Percentiles rank a stretch among this genome's conserved stretches.
Conservation (phyloP, 1,140 invertebrate genomes). For the Zaprionus gabonicus region DNA sequence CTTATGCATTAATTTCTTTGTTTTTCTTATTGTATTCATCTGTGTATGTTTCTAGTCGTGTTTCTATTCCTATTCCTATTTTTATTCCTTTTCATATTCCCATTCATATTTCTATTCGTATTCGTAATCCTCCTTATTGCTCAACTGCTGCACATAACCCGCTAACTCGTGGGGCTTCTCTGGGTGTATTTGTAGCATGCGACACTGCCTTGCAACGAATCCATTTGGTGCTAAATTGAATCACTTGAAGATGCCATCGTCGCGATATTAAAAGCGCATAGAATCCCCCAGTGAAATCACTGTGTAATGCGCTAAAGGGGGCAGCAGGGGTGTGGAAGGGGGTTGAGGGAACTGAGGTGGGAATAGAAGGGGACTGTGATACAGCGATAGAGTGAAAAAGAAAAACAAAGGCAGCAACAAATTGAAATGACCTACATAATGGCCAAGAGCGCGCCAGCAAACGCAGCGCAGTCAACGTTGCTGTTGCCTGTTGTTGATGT, state of each 20-base stretch:
- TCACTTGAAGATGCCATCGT: conserved; percentile 75
- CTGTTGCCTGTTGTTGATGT: conserved; percentile 25
- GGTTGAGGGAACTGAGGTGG: not conserved
- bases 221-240: conserved; percentile 81
- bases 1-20: not conserved
- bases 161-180: conserved; percentile 9
- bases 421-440: conserved; percentile 57
- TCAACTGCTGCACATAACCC: conserved; percentile 13
- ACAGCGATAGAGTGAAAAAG: conserved; percentile 23
- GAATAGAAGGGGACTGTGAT: not conserved
- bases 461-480: conserved; percentile 30
- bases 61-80: not conserved
- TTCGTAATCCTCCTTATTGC: not conserved
- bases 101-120: not conserved
- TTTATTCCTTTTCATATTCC: not conserved
- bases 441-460: conserved; percentile 47
- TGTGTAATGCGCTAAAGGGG: conserved; percentile 12
- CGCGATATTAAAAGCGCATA: conserved; percentile 77
- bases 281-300: conserved; percentile 67
- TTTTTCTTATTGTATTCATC: not conserved
- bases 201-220: conserved; percentile 44
- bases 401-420: conserved; percentile 41
- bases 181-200: conserved; percentile 22
- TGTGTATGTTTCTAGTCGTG: not conserved
- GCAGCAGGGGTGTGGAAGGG: conserved; percentile 6